Percentiles rank a stretch among this genome's conserved stretches.
Evolutionary conservation across 2,888 invertebrate genomes (phyloP).

Genomic region (Brachypalpus laphriformis): DNA sequence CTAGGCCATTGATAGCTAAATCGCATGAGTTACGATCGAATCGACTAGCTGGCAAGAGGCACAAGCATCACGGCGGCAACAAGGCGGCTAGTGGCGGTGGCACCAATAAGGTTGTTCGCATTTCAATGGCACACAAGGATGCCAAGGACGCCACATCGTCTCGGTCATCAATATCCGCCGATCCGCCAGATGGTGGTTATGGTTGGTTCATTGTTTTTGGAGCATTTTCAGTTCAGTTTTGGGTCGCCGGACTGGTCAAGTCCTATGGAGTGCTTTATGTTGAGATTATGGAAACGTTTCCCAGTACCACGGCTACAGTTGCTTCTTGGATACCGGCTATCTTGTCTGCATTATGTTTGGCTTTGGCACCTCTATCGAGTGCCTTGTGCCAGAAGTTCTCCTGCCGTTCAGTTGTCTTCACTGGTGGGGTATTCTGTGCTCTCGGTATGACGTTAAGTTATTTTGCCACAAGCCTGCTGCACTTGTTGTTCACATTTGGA

Average conservation of each 20-base stretch:
- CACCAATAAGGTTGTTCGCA: slow-evolving; percentile 49
- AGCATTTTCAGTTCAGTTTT: slow-evolving; percentile 91
- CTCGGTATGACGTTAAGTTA: slow-evolving; percentile 88
- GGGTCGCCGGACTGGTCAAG: slow-evolving; percentile 91
- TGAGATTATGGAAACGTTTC: slow-evolving; percentile 91
- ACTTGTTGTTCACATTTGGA: slow-evolving; percentile 88
- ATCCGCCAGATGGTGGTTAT: slow-evolving; percentile 89
- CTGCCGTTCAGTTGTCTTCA: slow-evolving; percentile 88
- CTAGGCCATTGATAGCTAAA: slow-evolving; percentile 88
- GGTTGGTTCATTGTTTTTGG: slow-evolving; percentile 91
- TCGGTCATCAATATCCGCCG: slow-evolving; percentile 79
- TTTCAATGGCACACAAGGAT: slow-evolving; percentile 47
- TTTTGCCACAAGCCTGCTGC: slow-evolving; percentile 88
- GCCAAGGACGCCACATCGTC: slow-evolving; percentile 77
- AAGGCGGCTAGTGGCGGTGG: slow-evolving; percentile 31
- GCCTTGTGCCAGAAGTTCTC: slow-evolving; percentile 88
- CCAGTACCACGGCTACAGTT: slow-evolving; percentile 88
- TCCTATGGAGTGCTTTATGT: slow-evolving; percentile 92
- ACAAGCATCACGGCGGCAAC: slow-evolving; percentile 52
- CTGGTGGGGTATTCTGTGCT: slow-evolving; percentile 89
- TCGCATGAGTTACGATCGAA: slow-evolving; percentile 85
- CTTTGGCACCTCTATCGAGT: slow-evolving; percentile 89
- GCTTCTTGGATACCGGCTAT: slow-evolving; percentile 93
- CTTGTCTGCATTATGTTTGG: slow-evolving; percentile 89
- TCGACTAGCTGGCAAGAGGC: slow-evolving; percentile 73